Base-by-base conservation (phyloP, 2,888 invertebrate species). In the Pyralis farinalis region DNA sequence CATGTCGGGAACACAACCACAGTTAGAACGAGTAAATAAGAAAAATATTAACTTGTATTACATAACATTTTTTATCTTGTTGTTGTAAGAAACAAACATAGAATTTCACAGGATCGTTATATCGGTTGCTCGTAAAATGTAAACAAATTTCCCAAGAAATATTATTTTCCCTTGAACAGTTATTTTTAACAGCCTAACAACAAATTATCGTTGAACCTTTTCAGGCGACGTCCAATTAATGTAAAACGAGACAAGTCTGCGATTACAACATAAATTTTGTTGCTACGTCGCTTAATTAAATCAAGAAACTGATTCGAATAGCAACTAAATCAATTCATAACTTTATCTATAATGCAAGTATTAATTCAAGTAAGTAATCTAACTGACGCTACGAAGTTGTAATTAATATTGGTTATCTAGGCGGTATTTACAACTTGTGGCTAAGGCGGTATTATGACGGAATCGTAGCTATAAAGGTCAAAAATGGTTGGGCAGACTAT, bases 211-310 rank as follows among this genome's bases (percentile, higher is more conserved):
- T 67, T 58, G 70, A 72, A 64, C 56, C 66, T 65, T 66, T 58
- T 52, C 65, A 52, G 57, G 60, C 53, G 51, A 54, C 66, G 61
- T 71, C 71, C 73, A 78, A 79, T 79, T 79, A 81, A 72, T 68
- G 63, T 65, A 66, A 71, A 76, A 71, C 55, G 68, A 74, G 68
- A 65, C 55, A 59, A 68, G 54, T 63, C 66, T 78, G 69, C 54
- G 50, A 70, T 79, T 70, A 70, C 75, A 54, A 58, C 65, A 70
- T 71, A 69, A 76, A 77, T 77, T 75, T 63, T 61, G 61, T 62
- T 61, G 61, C 58, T 58, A 55, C 58, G 65, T 54, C 44, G 50
- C 63, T 69, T 71, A 74, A 71, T 75, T 73, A 63, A 70, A 69
- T 71, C 55, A 58, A 56, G 56, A 58, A 49, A 59, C 46, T 59